A percentile compares a stretch with the other conserved stretches of the same genome.
Evolutionary conservation across 2,113 vertebrate species (phyloP).

Genomic region (Copsychus sechellarum): DNA sequence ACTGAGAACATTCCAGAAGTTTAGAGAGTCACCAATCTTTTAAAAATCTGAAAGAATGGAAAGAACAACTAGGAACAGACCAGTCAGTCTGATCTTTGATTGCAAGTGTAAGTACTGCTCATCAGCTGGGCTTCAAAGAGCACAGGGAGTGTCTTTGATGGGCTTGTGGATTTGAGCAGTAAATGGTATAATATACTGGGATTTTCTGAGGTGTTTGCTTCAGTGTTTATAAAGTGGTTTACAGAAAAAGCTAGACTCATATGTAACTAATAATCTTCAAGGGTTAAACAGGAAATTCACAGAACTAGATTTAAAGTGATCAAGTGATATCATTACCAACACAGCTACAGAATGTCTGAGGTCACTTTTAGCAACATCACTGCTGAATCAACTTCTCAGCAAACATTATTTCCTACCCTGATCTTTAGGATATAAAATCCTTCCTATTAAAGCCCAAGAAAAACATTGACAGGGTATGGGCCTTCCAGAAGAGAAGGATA

Average conservation of each 20-base stretch:
- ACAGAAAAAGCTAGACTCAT: neutral
- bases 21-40: neutral
- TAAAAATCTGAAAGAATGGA: neutral
- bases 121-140: neutral
- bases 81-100: neutral
- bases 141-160: neutral
- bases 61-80: neutral
- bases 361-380: neutral
- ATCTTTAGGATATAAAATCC: neutral
- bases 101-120: neutral
- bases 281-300: neutral
- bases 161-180: neutral
- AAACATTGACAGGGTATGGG: neutral
- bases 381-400: neutral
- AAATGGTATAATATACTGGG: neutral
- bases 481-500: neutral
- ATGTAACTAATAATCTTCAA: neutral
- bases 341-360: neutral
- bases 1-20: neutral
- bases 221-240: neutral
- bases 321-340: neutral
- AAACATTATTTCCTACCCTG: fast-evolving
- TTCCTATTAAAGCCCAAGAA: neutral
- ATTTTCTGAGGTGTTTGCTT: neutral
- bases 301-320: neutral